Base-by-base conservation (phyloP, 1,140 invertebrate genomes). In the Drosophila guanche region DNA sequence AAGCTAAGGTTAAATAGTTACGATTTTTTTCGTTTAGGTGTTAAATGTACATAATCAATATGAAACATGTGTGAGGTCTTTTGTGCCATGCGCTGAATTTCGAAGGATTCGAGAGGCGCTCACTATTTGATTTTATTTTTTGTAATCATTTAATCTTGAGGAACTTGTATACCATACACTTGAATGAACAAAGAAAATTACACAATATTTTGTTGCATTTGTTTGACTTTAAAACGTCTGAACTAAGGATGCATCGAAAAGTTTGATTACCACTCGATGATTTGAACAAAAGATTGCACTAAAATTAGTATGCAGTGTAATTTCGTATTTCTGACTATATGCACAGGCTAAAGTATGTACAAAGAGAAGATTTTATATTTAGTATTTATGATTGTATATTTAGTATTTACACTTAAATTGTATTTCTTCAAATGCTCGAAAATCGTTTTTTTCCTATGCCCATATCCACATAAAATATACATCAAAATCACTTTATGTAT, bases 91-190 rank as follows among this genome's bases (percentile, higher is more conserved):
- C 81, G 73, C 76, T 48, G 42, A 48, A 56, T 66, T 70, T 58
- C 22, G 70, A 43, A 50, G 43, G 46, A 54, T 59, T 50, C 29
- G 71, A 72, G 75, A 55, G 67, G 78, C 81, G 65, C 79, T 77
- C 37, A 70, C 76, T 73, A 83, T 83, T 76, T 68, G 59, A 40
- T 68, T 59, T 61, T 68, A 50, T 77, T 66, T 56, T 73, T 86
- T 80, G 76, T 73, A 74, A 77, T 81, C 73, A 52, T 86, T 85
- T 88, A 88, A 83, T 88, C 63, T 88, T 83, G 86, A 90, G 86
- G 86, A 90, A 90, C 86, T 90, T 90, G 86, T 90, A 90, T 90
- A 90, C 86, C 86, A 90, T 90, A 90, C 84, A 88, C 69, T 90
- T 89, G 85, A 90, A 90, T 89, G 85, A 89, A 88, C 84, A 88